A percentile compares a stretch with the other conserved stretches of the same genome.
phyloP scores from a whole-genome alignment of 2,888 invertebrate species.

The Acleris laterana region DNA sequence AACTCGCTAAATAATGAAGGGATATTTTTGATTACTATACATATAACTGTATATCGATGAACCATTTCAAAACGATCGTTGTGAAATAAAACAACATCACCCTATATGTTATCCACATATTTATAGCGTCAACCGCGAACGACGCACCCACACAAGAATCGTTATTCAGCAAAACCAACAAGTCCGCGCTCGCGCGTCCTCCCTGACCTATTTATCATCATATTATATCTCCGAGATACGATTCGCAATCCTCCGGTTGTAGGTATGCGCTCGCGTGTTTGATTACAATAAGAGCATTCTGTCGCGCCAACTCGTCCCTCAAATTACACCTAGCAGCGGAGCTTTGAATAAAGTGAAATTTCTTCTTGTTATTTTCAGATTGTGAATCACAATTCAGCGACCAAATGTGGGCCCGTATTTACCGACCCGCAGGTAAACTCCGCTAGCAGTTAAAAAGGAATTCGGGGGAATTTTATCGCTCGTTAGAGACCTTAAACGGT shows the following conservation, averaged over 20 bases:
- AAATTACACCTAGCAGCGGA: slow-evolving; percentile 51
- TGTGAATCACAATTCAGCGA: slow-evolving; percentile 72
- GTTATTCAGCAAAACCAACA: slow-evolving; percentile 16
- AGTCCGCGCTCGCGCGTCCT: not conserved
- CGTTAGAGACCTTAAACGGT: slow-evolving; percentile 76
- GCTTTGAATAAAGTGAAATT: slow-evolving; percentile 55
- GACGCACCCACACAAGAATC: slow-evolving; percentile 4
- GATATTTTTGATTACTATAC: too few relatives aligned
- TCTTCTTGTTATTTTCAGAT: slow-evolving; percentile 67
- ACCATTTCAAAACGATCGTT: too few relatives aligned
- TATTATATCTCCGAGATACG: slow-evolving; percentile 16
- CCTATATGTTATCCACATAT: not conserved
- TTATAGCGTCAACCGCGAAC: not conserved
- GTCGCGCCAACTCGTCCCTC: slow-evolving; percentile 35
- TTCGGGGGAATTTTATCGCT: slow-evolving; percentile 76
- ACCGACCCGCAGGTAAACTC: slow-evolving; percentile 80
- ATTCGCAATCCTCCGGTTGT: slow-evolving; percentile 19
- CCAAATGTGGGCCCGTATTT: slow-evolving; percentile 78
- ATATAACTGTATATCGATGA: too few relatives aligned
- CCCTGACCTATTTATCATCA: slow-evolving; percentile 8
- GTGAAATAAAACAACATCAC: too few relatives aligned
- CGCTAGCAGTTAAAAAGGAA: slow-evolving; percentile 77
- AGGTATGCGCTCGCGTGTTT: slow-evolving; percentile 31
- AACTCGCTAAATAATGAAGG: too few relatives aligned
- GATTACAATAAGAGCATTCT: slow-evolving; percentile 45